Evolutionary conservation across 2,113 vertebrate species (phyloP), one percentile per base, ranked within the genome.

Genomic region (Jaculus jaculus): DNA sequence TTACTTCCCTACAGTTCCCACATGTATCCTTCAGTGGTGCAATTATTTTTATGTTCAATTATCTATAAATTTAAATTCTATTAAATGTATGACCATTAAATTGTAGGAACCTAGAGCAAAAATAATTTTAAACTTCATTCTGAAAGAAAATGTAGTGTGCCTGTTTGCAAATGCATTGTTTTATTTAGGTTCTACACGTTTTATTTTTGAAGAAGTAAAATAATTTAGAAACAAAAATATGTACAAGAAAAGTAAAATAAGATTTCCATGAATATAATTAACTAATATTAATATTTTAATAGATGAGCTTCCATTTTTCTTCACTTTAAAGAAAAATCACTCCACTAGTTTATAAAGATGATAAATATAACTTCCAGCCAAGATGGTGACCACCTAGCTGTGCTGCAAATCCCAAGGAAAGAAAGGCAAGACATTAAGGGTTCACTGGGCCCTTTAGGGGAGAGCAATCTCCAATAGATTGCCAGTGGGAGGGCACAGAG

Each of bases 91-190:
- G 15, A 74, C 13, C 66, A 51, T 23, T 92, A 71, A 68, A 66
- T 34, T 72, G 69, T 71, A 79, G 37, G 12, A 72, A 66, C 72
- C 32, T 80, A 80, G 10, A 61, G 24, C 7, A 92, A 87, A 82
- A 32, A 66, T 80, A 26, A 87, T 71, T 21, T 95, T 63, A 65
- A 90, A 80, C 28, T 95, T 84, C 28, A 66, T 90, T 88, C 72
- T 90, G 73, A 92, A 78, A 66, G 21, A 20, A 81, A 80, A 30
- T 65, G 42, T 47, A 80, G 51, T 51, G 7, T 81, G 7, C 73
- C 21, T 90, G 65, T 87, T 74, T 73, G 18, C 21, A 84, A 75
- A 34, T 78, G 28, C 24, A 58, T 69, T 54, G 37, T 75, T 66
- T 83, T 39, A 88, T 65, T 63, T 21, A 60, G 9, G 75, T 81